Conservation (phyloP, 2,113 vertebrate species). For the Notarius lentiginosus region DNA sequence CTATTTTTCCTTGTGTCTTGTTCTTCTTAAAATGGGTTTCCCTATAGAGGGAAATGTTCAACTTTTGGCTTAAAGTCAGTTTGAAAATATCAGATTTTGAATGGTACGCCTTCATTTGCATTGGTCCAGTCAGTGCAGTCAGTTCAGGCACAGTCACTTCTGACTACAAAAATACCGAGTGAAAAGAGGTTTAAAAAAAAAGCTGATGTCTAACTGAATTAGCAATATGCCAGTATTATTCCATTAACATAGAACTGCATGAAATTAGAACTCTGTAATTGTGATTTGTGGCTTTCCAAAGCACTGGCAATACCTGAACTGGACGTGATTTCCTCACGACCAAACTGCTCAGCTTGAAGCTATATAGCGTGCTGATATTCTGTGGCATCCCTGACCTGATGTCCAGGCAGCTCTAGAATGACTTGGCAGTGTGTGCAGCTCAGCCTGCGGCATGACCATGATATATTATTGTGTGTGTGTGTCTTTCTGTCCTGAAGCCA, state of each 20-base stretch:
- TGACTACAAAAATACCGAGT: background rate
- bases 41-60: background rate
- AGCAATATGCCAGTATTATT: background rate
- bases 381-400: constrained; percentile 31
- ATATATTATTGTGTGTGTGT: constrained; percentile 19
- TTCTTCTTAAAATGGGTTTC: background rate
- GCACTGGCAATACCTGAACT: constrained; percentile 2
- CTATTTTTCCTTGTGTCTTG: background rate
- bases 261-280: background rate
- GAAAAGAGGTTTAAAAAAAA: background rate
- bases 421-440: constrained; percentile 41
- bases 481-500: background rate
- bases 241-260: background rate
- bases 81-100: background rate
- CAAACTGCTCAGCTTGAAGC: constrained; percentile 15
- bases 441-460: constrained; percentile 25
- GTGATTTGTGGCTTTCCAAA: constrained; percentile 7
- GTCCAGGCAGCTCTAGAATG: constrained; percentile 15
- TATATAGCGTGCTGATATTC: constrained; percentile 12
- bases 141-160: background rate
- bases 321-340: constrained; percentile 23
- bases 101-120: background rate
- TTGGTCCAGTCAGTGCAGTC: background rate
- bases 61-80: background rate
- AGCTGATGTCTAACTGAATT: background rate